Evolutionary conservation across 2,888 invertebrate species (phyloP), one percentile per base, ranked within the genome.

Genomic region (Drosophila nr. medialis): DNA sequence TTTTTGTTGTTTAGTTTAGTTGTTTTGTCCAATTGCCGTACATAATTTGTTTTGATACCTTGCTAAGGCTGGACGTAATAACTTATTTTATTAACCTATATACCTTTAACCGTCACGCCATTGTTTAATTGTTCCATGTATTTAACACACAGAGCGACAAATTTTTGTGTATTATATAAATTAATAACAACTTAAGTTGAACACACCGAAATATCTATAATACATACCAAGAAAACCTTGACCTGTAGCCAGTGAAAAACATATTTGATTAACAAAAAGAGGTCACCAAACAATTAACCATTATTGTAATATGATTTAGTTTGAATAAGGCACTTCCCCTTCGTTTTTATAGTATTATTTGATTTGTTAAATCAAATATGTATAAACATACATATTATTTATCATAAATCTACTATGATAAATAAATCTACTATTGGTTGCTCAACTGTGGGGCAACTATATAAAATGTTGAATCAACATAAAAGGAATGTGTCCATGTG

Each of bases 11-110:
- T 29, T 21, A 32, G 11, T n/a, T 27, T 34, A 15, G 27, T 32
- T 15, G 7, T 49, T 49, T 48, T 38, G 53, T 27, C 59, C 53
- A 55, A 56, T 61, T 64, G 66, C 54, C 36, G 55, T 51, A 45
- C 51, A 68, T 77, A 40, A 77, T 68, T 50, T 64, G 40, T 21
- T 42, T 30, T 42, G 40, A 21, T 42, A 21, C 56, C 40, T 42
- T 40, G 29, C 8, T n/a, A 11, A n/a, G 5, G 45, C 8, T 24
- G 13, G n/a, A 13, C n/a, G 40, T 21, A 64, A 50, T 36, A 51
- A 51, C 64, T 64, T 64, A 42, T 30, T 64, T 51, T 30, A 62
- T 34, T 56, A 15, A 30, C n/a, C 3, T 2, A 21, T 11, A 30
- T 40, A 30, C 29, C n/a, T n/a, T 30, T 40, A 40, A 29, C 13